Percentiles rank a stretch among this genome's conserved stretches.
These are phyloP conservation scores for Enteromius unitaeniatus DNA, from an alignment of 2,797 vertebrate species.

Conservation along the genomic window DNA sequence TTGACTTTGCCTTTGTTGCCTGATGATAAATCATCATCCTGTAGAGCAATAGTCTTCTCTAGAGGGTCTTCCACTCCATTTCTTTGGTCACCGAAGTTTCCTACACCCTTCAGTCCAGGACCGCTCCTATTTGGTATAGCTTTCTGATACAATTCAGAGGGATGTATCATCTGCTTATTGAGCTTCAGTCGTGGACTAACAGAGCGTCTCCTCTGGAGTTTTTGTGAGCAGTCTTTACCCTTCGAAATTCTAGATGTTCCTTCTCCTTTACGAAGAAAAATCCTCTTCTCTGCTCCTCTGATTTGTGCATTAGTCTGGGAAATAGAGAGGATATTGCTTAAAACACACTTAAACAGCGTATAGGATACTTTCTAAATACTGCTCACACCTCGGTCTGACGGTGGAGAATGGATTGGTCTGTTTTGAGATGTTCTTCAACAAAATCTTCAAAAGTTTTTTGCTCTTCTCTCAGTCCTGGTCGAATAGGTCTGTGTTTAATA, in stretches of 20 bases:
- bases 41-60: not conserved
- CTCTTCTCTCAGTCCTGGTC: slow-evolving; percentile 55
- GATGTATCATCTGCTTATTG: slow-evolving; percentile 24
- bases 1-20: not conserved
- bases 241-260: slow-evolving; percentile 62
- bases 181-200: slow-evolving; percentile 49
- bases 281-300: slow-evolving; percentile 39
- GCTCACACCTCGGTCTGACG: slow-evolving; percentile 62
- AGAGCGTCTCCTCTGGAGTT: slow-evolving; percentile 51
- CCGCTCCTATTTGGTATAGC: slow-evolving; percentile 40
- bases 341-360: not conserved
- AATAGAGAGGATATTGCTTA: not conserved
- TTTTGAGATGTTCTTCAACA: slow-evolving; percentile 67
- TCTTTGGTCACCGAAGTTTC: slow-evolving; percentile 20
- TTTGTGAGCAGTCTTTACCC: slow-evolving; percentile 53
- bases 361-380: not conserved
- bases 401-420: slow-evolving; percentile 53
- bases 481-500: slow-evolving; percentile 62
- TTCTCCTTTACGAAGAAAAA: slow-evolving; percentile 67
- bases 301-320: slow-evolving; percentile 49
- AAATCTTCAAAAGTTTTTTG: slow-evolving; percentile 71
- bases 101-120: slow-evolving; percentile 20
- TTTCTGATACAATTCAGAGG: slow-evolving; percentile 18
- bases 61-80: not conserved
- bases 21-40: not conserved